Percentiles rank a stretch among this genome's conserved stretches.
Evolutionary conservation across 2,888 invertebrate species (phyloP).

Genomic region (Gymnocheta viridis): DNA sequence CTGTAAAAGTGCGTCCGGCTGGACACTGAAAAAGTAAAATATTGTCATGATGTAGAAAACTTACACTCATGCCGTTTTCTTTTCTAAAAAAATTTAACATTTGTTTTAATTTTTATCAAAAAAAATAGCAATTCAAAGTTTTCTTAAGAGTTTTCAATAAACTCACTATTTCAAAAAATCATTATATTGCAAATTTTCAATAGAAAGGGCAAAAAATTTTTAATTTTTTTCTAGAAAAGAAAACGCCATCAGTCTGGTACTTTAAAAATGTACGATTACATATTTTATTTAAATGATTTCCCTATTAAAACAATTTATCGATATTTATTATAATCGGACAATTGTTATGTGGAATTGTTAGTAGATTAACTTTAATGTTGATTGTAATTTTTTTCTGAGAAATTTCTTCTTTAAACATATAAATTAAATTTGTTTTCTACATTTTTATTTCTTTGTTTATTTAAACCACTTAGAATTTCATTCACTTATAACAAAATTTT

Average conservation of each 20-base stretch:
- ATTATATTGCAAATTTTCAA: constrained; percentile 57
- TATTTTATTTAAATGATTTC: not conserved
- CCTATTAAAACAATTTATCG: not conserved
- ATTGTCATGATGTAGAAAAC: too few relatives aligned
- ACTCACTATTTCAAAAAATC: too few relatives aligned
- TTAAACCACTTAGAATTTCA: constrained; percentile 57
- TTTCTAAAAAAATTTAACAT: too few relatives aligned
- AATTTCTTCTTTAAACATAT: constrained; percentile 30
- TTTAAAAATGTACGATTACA: not conserved
- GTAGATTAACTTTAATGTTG: not conserved
- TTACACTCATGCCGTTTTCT: too few relatives aligned
- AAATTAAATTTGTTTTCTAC: constrained; percentile 1
- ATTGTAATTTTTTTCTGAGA: not conserved
- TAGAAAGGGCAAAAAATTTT: too few relatives aligned
- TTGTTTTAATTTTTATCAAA: too few relatives aligned
- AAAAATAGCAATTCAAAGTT: too few relatives aligned
- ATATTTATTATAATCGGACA: not conserved
- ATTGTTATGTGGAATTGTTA: not conserved
- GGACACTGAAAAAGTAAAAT: too few relatives aligned
- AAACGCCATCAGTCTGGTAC: not conserved
- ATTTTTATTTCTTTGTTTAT: constrained; percentile 1
- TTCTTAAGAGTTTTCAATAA: too few relatives aligned
- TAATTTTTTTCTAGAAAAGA: too few relatives aligned
- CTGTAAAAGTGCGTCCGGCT: too few relatives aligned
- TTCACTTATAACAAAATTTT: constrained; percentile 55